Evolutionary conservation across 2,113 vertebrate species (phyloP), one percentile per base, ranked within the genome.

Genomic region (Marmota flaviventris): DNA sequence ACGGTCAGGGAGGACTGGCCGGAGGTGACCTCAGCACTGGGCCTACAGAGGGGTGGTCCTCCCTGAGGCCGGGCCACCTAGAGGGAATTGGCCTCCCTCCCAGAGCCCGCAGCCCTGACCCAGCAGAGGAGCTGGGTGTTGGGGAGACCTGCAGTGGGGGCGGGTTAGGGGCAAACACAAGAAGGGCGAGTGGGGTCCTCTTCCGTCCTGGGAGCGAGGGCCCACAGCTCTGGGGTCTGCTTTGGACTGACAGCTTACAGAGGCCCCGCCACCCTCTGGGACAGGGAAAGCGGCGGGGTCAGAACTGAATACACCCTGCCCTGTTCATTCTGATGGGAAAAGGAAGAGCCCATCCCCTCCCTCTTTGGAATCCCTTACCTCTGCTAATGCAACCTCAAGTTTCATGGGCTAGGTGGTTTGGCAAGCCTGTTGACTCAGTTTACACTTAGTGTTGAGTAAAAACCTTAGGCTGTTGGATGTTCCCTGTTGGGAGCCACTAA

Each of bases 211-310:
- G 7, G 81, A 48, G 17, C 7, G 75, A 7, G 32, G 4, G 37
- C 0, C 2, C n/a, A 22, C 5, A 4, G 16, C 8, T n/a, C 65
- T 8, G 1, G 37, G 0, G 73, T 12, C 22, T 29, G 29, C 22
- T 29, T 73, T 72, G 73, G 72, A 65, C 14, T 12, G 39, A 32
- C 14, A 4, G 27, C 25, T n/a, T 34, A 24, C 6, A 14, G 56
- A 5, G 32, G 16, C 7, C 27, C 1, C 1, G 14, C 39, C 17
- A 3, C 29, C 48, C 29, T 56, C 83, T 20, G 29, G 9, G 65
- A 70, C 5, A 8, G 39, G 58, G 29, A 53, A 70, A 13, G 37
- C 16, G 25, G 42, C 39, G 63, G 4, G 56, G 17, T 84, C 63
- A 51, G 70, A 58, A 42, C 42, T 53, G 51, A 61, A 75, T 20